phyloP scores from a whole-genome alignment of 2,888 invertebrate genomes.

The Mythimna vitellina region DNA sequence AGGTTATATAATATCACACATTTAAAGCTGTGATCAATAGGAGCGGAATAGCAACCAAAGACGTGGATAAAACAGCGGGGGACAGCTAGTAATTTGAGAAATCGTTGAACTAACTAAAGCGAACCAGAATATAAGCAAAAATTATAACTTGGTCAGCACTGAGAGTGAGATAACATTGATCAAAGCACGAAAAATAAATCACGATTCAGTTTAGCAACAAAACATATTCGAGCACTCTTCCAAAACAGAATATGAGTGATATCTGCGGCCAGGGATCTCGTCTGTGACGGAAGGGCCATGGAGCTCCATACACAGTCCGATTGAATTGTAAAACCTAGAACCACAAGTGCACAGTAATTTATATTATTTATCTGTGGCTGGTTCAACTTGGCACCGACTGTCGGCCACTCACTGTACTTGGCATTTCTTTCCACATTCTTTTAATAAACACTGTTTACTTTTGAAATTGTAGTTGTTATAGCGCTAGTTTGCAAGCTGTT shows the following conservation, averaged over 20 bases:
- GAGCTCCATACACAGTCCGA: slow-evolving; percentile 52
- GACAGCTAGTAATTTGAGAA: no score
- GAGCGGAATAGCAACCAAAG: no score
- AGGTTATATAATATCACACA: no score
- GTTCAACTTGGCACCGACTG: slow-evolving; percentile 56
- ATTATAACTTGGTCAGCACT: not conserved
- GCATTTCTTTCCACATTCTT: slow-evolving; percentile 61
- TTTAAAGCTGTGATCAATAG: no score
- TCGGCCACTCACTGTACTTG: slow-evolving; percentile 54
- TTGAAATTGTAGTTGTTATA: slow-evolving; percentile 11
- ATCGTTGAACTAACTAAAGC: not conserved
- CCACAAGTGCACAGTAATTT: slow-evolving; percentile 38
- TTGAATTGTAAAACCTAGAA: slow-evolving; percentile 56
- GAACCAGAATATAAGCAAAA: not conserved
- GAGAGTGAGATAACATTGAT: not conserved
- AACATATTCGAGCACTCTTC: not conserved
- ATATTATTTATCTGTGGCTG: slow-evolving; percentile 31
- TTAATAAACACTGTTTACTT: slow-evolving; percentile 40
- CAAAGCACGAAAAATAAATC: not conserved
- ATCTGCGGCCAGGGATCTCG: slow-evolving; percentile 28
- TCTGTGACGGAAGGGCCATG: slow-evolving; percentile 58
- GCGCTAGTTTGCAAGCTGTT: not conserved
- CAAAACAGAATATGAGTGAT: not conserved
- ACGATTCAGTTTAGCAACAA: not conserved
- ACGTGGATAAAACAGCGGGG: no score